Evolutionary conservation across 2,797 vertebrate species (phyloP), one percentile per base, ranked within the genome.

Genomic region (Leptoclinus maculatus): DNA sequence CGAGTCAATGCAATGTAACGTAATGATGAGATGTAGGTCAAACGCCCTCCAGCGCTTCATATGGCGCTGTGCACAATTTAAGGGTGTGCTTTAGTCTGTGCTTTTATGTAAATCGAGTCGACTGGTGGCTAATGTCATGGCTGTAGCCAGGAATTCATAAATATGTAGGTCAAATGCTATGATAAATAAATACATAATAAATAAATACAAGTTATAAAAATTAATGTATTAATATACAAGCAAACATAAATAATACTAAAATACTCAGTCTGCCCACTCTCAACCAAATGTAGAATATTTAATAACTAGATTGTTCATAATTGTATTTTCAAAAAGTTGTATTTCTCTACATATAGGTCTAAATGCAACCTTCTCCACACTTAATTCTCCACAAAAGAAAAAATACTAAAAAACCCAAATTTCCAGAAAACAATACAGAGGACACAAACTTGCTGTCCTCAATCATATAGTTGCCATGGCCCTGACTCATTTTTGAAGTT

Each of bases 41-140:
- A 82, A 79, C 86, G 84, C 78, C 73, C 87, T 63, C 79, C 54
- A 76, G 83, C 38, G 74, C 59, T 71, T 78, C 41, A 70, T 12
- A 27, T 29, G 53, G 3, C 25, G 32, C 13, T 4, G 58, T 49
- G 21, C 41, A 51, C 3, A 60, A 34, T 27, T 23, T 8, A 39
- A 17, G 56, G 3, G 17, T 51, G 19, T n/a, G 5, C 3, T 4
- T 34, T 34, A 6, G 21, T 19, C n/a, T n/a, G 39, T 14, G 70
- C 58, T 45, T 8, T 58, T 8, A 32, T 70, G n/a, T 12, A 60
- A 27, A 36, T 23, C 7, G 12, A 27, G 51, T 43, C 8, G 17
- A 49, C 29, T 64, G 11, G 11, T 34, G 16, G n/a, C n/a, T 6
- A n/a, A 47, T 66, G 39, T 54, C 21, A 14, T 5, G 32, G 3